Percentiles rank a stretch among this genome's conserved stretches.
These are phyloP conservation scores for Corynorhinus townsendii DNA, from an alignment of 2,113 vertebrate genomes.

Conservation along the genomic window DNA sequence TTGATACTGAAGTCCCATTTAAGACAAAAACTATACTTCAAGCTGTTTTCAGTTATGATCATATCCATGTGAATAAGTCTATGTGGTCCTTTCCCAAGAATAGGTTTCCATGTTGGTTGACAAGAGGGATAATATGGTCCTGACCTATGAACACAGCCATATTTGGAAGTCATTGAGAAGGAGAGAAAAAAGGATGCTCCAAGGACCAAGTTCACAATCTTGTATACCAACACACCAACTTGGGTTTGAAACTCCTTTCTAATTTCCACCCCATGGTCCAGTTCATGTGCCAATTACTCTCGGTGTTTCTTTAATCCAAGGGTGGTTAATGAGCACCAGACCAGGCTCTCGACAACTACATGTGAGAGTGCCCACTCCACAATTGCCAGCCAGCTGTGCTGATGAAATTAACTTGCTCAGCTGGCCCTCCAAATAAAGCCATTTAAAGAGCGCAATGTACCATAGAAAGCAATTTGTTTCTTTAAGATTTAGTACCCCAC, in stretches of 20 bases:
- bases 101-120: background rate
- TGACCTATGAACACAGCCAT: background rate
- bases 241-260: slow-evolving; percentile 34
- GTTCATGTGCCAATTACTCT: slow-evolving; percentile 42
- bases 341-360: slow-evolving; percentile 38
- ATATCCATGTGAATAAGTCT: background rate
- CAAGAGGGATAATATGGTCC: background rate
- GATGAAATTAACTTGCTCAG: slow-evolving; percentile 79
- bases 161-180: background rate
- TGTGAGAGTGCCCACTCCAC: slow-evolving; percentile 60
- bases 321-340: slow-evolving; percentile 62
- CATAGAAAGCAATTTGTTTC: slow-evolving; percentile 83
- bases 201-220: slow-evolving; percentile 33
- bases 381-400: slow-evolving; percentile 72
- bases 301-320: slow-evolving; percentile 44
- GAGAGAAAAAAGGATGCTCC: background rate
- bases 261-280: slow-evolving; percentile 42
- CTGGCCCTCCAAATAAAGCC: slow-evolving; percentile 81
- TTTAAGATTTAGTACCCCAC: slow-evolving; percentile 80
- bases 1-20: background rate
- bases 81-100: background rate
- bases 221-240: slow-evolving; percentile 31
- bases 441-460: slow-evolving; percentile 79
- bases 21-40: background rate
- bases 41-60: background rate